Evolutionary conservation across 2,888 invertebrate species (phyloP), one percentile per base, ranked within the genome.

Genomic region (Dicycla oo): DNA sequence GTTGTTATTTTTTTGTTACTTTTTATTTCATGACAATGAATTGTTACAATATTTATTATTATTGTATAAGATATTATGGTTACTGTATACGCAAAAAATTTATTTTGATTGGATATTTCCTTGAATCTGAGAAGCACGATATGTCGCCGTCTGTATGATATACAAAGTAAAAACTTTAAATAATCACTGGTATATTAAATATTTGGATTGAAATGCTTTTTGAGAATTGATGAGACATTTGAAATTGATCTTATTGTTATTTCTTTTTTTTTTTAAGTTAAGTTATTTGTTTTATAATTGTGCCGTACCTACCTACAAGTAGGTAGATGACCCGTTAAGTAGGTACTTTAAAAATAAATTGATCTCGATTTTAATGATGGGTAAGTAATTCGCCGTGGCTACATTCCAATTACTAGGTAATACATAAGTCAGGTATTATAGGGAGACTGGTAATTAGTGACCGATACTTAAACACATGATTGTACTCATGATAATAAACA

Each of bases 361-460:
- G 82, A 86, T 84, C 84, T 87, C 85, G 72, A 82, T 82, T 85
- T 83, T 80, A 77, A 72, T 62, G 63, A 65, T 69, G 49, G 71
- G 76, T 86, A 82, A 75, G 70, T 71, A 75, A 73, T 82, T 84
- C 85, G 85, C 79, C 68, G 82, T 88, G 86, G 80, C 78, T 88
- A 90, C 91, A 92, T 91, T 92, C 89, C 90, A 91, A 89, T 89
- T 89, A 89, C 73, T 90, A 88, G 64, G 23, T 78, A 72, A 72
- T 38, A 73, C 38, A 45, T 84, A 77, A 78, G 78, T 80, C 69
- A 72, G 67, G 11, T 76, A 45, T 73, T n/a, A n/a, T n/a, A n/a
- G n/a, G n/a, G n/a, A n/a, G n/a, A n/a, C n/a, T n/a, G n/a, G n/a
- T n/a, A n/a, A n/a, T n/a, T n/a, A n/a, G n/a, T n/a, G n/a, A n/a